Evolutionary conservation across 2,888 invertebrate species (phyloP), one percentile per base, ranked within the genome.

Genomic region (Acronicta leporina): DNA sequence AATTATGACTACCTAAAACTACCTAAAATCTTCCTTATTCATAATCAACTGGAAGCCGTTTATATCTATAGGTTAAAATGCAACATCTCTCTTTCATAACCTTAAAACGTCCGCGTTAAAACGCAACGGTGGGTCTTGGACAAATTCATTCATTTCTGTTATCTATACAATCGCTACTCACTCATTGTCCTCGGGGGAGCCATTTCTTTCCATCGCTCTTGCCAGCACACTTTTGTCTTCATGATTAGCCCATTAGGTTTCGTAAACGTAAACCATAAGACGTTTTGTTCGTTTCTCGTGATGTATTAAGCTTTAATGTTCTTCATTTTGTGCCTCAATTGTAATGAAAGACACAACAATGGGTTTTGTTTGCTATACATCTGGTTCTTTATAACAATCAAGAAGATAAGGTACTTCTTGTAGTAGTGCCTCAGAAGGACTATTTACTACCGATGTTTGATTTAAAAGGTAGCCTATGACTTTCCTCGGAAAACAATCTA

Each of bases 171-270:
- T 46, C 41, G 20, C 38, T 42, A 30, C 20, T 48, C n/a, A 20
- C 20, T 15, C 57, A 69, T 64, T 51, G 60, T 41, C 35, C 62
- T 20, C 69, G 40, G 9, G 63, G 56, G 57, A 52, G 8, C 42
- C 57, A 65, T 75, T 68, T 44, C 35, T 50, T 42, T 50, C 57
- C 61, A 53, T 61, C 44, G 11, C 45, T 52, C 20, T 61, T 46
- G 14, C 45, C 49, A 48, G 38, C 9, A 45, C 48, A 55, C 40
- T 47, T 47, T 62, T 57, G 46, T 69, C 51, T 62, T 57, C 33
- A 44, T 66, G 59, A 69, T 68, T 58, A 63, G 27, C 8, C 48
- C 52, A 51, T 64, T 59, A 52, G 46, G 42, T 63, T 16, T 48
- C 42, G 41, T 60, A 49, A 56, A 62, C 43, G 43, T 47, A 16